Conservation (phyloP, 2,888 invertebrate genomes). For the Tortrix viridana region DNA sequence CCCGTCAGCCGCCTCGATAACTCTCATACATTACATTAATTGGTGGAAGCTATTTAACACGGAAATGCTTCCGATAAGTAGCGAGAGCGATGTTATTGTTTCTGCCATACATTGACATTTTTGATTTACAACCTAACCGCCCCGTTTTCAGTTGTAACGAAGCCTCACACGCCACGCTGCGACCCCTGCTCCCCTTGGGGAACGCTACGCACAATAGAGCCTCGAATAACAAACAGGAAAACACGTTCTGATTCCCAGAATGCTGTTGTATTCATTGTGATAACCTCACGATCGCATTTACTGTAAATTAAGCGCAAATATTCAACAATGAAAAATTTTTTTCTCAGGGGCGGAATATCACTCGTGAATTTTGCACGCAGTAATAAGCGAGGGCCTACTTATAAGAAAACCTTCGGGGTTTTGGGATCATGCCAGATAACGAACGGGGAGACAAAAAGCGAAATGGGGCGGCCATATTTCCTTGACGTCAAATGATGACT, state of each 20-base stretch:
- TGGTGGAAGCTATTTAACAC: constrained; percentile 26
- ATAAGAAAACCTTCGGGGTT: constrained; percentile 41
- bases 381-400: constrained; percentile 42
- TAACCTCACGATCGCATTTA: constrained; percentile 39
- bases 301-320: constrained; percentile 37
- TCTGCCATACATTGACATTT: constrained; percentile 46
- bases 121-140: constrained; percentile 52
- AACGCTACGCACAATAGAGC: constrained; percentile 46
- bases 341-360: constrained; percentile 38
- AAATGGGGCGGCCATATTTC: constrained; percentile 42
- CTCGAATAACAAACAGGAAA: constrained; percentile 52
- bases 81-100: constrained; percentile 45
- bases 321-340: constrained; percentile 35
- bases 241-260: constrained; percentile 46
- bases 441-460: constrained; percentile 42
- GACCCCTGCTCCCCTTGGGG: constrained; percentile 48
- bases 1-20: constrained; percentile 25
- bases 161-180: constrained; percentile 44
- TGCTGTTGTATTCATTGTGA: constrained; percentile 40
- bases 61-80: constrained; percentile 33
- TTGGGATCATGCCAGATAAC: constrained; percentile 45
- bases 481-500: constrained; percentile 39
- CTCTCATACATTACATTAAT: constrained; percentile 30
- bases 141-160: constrained; percentile 47
- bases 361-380: constrained; percentile 33